These are phyloP conservation scores for Phymanthus crucifer DNA, from an alignment of 92 coral and sea anemone genomes.

Conservation along the genomic window DNA sequence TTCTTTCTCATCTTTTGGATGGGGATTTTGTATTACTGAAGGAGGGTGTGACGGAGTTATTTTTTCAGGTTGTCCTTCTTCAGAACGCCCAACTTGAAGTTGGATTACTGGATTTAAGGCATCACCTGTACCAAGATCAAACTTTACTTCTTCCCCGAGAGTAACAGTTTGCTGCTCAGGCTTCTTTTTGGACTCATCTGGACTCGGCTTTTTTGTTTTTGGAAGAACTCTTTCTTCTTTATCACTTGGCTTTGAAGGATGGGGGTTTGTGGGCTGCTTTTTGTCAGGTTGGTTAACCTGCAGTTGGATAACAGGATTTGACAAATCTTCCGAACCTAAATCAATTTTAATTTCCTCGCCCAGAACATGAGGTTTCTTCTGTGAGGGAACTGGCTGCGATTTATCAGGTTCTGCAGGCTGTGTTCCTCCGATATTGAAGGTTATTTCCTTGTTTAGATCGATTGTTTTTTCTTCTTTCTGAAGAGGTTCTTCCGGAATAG, in stretches of 20 bases:
- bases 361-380: neutral
- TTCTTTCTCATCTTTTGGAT: constrained; percentile 25
- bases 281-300: neutral
- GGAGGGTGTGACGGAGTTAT: neutral
- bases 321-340: constrained; percentile 24
- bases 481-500: neutral
- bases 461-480: constrained; percentile 13
- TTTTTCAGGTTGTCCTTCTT: constrained; percentile 15
- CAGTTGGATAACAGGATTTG: constrained; percentile 18
- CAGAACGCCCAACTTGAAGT: neutral
- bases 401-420: neutral
- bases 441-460: neutral
- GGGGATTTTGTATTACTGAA: constrained; percentile 9
- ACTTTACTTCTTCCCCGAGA: constrained; percentile 27
- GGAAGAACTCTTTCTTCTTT: neutral
- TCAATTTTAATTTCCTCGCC: constrained; percentile 31
- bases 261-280: constrained; percentile 12
- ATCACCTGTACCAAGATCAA: constrained; percentile 16
- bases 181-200: neutral
- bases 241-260: neutral
- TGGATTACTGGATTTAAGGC: constrained; percentile 10
- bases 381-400: constrained; percentile 10
- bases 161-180: neutral
- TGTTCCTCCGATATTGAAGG: constrained; percentile 1
- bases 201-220: neutral